Evolutionary conservation across 2,797 vertebrate species (phyloP).

Genomic region (Cephalopachus bancanus): DNA sequence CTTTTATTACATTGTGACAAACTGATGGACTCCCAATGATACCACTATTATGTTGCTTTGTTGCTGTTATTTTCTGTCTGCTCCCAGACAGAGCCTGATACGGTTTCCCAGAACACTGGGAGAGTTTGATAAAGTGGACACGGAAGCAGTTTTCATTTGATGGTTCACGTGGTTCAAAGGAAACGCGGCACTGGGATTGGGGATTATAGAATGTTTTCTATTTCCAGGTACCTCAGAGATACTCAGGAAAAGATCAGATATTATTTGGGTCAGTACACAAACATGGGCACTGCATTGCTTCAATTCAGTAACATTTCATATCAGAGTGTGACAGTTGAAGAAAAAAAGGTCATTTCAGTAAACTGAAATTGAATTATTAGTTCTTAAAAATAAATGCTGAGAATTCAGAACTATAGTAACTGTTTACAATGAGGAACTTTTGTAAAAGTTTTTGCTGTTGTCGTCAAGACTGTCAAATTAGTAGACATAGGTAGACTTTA

Average conservation of each 20-base stretch:
- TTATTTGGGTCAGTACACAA: slow-evolving; percentile 35
- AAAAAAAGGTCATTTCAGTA: slow-evolving; percentile 54
- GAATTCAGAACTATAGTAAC: slow-evolving; percentile 48
- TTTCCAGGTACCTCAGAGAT: slow-evolving; percentile 56
- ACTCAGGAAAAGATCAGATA: slow-evolving; percentile 50
- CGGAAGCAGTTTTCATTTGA: slow-evolving; percentile 59
- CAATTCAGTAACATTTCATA: slow-evolving; percentile 61
- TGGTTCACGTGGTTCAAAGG: slow-evolving; percentile 52
- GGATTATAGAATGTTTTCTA: slow-evolving; percentile 60
- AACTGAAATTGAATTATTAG: slow-evolving; percentile 59
- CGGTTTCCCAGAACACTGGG: background rate
- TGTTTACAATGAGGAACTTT: slow-evolving; percentile 46
- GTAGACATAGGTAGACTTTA: background rate
- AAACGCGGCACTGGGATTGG: slow-evolving; percentile 18
- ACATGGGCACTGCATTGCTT: background rate
- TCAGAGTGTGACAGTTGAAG: slow-evolving; percentile 16
- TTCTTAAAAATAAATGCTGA: slow-evolving; percentile 65
- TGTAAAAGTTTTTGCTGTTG: background rate
- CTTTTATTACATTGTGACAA: slow-evolving; percentile 64
- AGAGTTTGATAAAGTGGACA: slow-evolving; percentile 66
- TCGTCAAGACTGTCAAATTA: slow-evolving; percentile 52
- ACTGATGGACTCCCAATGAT: slow-evolving; percentile 7
- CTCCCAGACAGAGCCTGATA: background rate
- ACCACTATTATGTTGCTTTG: background rate
- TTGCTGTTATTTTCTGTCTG: slow-evolving; percentile 42